Conservation (phyloP, 2,113 vertebrate species). For the Candoia aspera region DNA sequence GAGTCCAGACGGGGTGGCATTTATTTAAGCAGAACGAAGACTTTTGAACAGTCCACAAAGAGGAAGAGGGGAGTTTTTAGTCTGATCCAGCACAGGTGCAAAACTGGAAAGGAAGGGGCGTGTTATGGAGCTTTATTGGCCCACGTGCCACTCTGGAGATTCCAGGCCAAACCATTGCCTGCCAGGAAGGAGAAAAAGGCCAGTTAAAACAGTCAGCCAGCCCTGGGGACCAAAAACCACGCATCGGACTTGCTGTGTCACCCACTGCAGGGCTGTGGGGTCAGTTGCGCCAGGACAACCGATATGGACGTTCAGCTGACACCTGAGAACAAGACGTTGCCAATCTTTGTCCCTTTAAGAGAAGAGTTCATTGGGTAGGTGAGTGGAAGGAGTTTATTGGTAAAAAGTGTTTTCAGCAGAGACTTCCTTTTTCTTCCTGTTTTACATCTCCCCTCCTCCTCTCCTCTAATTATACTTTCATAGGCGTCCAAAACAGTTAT, state of each 20-base stretch:
- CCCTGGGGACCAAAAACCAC: not conserved
- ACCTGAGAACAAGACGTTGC: not conserved
- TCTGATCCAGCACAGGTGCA: not conserved
- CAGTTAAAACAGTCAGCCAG: not conserved
- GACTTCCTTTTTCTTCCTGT: constrained; percentile 53
- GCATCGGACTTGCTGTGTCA: not conserved
- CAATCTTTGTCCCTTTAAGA: constrained; percentile 31
- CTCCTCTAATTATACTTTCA: constrained; percentile 60
- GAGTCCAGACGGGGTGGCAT: not conserved
- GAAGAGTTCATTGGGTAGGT: constrained; percentile 38
- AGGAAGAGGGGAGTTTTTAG: not conserved
- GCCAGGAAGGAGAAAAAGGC: not conserved
- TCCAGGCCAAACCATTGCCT: not conserved
- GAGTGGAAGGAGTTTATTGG: constrained; percentile 51
- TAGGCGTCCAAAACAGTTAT: constrained; percentile 69
- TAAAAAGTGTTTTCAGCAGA: constrained; percentile 53
- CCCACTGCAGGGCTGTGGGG: not conserved
- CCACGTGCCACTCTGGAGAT: not conserved
- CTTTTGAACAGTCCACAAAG: not conserved
- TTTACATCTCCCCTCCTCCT: constrained; percentile 53
- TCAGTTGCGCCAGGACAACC: not conserved
- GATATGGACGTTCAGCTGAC: fast-evolving
- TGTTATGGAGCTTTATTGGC: not conserved
- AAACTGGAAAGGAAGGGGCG: not conserved
- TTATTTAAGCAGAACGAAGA: not conserved